Base-by-base conservation (phyloP, 1,140 invertebrate genomes). In the Ostrea edulis region DNA sequence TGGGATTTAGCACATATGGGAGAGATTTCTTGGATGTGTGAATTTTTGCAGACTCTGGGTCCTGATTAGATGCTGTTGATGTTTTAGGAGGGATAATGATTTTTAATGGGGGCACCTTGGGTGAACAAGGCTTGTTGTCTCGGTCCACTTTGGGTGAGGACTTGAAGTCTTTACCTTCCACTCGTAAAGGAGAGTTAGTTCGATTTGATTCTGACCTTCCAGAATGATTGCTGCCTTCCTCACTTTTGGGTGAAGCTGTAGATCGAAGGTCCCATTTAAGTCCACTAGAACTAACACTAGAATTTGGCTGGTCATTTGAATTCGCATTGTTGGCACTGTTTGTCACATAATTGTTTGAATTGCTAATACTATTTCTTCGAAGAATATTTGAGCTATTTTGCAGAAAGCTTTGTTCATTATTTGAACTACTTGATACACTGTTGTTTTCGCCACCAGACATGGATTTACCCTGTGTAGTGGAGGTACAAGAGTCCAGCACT, bases 51-150 rank as follows among this genome's bases (percentile, higher is more conserved):
- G 88, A 88, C 53, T 90, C 90, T 29, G 89, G 88, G 53, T 92
- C 91, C 84, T 89, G 85, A 53, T 86, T 83, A 11, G 88, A 83
- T 8, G 89, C 84, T 12, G 91, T 86, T n/a, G 89, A 88, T 35
- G 89, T 90, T 88, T 94, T 93, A 35, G 92, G 89, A 29, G 93
- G 93, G 81, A 94, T 92, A 86, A 94, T 94, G 44, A 94, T 94
- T 91, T 93, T 93, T 44, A 94, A 87, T 17, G 93, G 93, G 29
- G 93, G 93, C 85, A 94, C 93, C 89, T 94, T 94, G 35, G 93
- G 93, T 17, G 93, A 93, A 20, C 91, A 92, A n/a, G 93, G 92
- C 85, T 93, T 87, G 87, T 91, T 93, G 65, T 92, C 90, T 84
- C 86, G 29, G 35, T 87, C 85, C 77, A 65, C 35, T 85, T 44